Evolutionary conservation across 1,140 invertebrate species (phyloP), one percentile per base, ranked within the genome.

Genomic region (Drosophila subobscura): DNA sequence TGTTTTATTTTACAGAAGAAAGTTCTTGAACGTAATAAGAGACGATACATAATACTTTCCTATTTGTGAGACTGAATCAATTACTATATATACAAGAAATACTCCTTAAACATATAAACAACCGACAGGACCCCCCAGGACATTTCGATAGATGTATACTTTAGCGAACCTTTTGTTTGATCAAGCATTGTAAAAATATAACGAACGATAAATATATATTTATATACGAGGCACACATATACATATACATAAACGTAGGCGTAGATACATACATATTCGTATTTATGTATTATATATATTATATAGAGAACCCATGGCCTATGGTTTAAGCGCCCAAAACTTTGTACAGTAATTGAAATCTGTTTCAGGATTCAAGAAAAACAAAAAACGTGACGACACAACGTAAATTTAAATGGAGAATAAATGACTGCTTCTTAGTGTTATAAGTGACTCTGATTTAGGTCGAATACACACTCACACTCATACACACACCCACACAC

Each of bases 371-470:
- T 88, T 88, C 83, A 88, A 88, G 66, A 16, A 27, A 27, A 27
- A 27, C 25, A 27, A 27, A 37, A 37, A 68, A 68, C 65, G 78
- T 88, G 83, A 88, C 78, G 83, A 86, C 81, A 88, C 77, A 72
- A 83, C 78, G 75, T 88, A 88, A 81, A 81, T 88, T 88, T 88
- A 88, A 88, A 88, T 88, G 83, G 83, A 88, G 83, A 88, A 88
- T 88, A 88, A 88, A 88, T 88, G 83, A 88, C 83, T 88, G 83
- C 83, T 88, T 88, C 83, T 88, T 88, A 88, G 83, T 88, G 52
- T 88, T 83, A 86, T 88, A 88, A 88, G 83, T 88, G 83, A 88
- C 84, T 88, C 83, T 88, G 84, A 88, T 88, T 88, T 88, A 88
- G 79, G 83, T 88, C 81, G 79, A 86, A 60, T 54, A 74, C 61